Evolutionary conservation across 2,797 vertebrate species (phyloP), one percentile per base, ranked within the genome.

Genomic region (Otolemur crassicaudatus): DNA sequence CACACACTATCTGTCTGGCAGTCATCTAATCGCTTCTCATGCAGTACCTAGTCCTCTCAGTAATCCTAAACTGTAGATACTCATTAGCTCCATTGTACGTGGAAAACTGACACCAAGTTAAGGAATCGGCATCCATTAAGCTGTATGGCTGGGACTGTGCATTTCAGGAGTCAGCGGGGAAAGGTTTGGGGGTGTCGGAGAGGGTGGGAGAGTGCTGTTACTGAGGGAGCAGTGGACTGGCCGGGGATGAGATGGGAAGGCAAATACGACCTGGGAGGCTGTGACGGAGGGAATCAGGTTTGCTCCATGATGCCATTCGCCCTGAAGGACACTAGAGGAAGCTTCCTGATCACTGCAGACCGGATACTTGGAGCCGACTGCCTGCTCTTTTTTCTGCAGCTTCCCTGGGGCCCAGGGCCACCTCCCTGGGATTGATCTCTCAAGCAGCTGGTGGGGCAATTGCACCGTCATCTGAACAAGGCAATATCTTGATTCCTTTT

Each of bases 361-460:
- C 0, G 31, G 34, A 63, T 76, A 53, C 5, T 0, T 23, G 6
- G 6, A 20, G 3, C 1, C 19, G 72, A 60, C 72, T 6, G 0
- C 58, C 10, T 70, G 14, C n/a, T 49, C 13, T 10, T 93, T 13
- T 93, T 76, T 40, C 63, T 49, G 10, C 19, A 23, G 49, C 72
- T 56, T 73, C 29, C 23, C 0, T 31, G 40, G 65, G 58, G 5
- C 16, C 46, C 65, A 3, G 25, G 23, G n/a, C 56, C 75, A 43
- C 84, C 91, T 69, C 40, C 29, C 37, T 40, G 53, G 12, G n/a
- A 23, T 53, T 29, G 37, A 80, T 92, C 75, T 61, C 77, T 82
- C 58, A 72, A 77, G 72, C 65, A 75, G n/a, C 49, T 49, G 29
- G 17, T 25, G 11, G 13, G 29, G 31, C 29, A 61, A 61, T 49